These are phyloP conservation scores for Drosophila pegasa DNA, from an alignment of 2,888 invertebrate genomes.

Conservation along the genomic window DNA sequence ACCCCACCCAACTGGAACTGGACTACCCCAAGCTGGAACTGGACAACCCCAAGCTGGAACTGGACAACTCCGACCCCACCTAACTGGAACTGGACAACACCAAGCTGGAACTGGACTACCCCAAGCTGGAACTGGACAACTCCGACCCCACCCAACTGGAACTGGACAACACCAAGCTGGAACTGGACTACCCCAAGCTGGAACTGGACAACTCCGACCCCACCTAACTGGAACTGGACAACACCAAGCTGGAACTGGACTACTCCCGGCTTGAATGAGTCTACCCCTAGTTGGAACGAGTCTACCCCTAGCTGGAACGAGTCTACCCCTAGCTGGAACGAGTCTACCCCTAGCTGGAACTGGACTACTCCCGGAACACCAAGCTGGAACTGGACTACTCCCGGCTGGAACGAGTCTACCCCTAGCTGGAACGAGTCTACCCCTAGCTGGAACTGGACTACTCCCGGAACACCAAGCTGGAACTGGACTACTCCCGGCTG, in stretches of 20 bases:
- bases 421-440: constrained; percentile 25
- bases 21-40: constrained; percentile 12
- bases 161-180: constrained; percentile 9
- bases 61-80: not conserved
- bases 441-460: constrained; percentile 22
- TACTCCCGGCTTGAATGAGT: constrained; percentile 8
- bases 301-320: constrained; percentile 9
- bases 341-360: constrained; percentile 27
- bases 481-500: constrained; percentile 6
- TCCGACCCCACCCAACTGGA: not conserved
- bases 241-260: constrained; percentile 25
- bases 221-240: constrained; percentile 25
- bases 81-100: constrained; percentile 19
- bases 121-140: constrained; percentile 13
- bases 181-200: constrained; percentile 9
- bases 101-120: constrained; percentile 17
- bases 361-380: constrained; percentile 3
- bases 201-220: constrained; percentile 12
- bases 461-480: constrained; percentile 8
- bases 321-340: constrained; percentile 12
- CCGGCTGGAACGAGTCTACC: constrained; percentile 12
- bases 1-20: constrained; percentile 13
- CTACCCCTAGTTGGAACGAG: constrained; percentile 11
- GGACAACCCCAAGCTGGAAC: constrained; percentile 14
- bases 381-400: constrained; percentile 13